A percentile compares a stretch with the other conserved stretches of the same genome.
These are phyloP conservation scores for Semnopithecus entellus DNA, from an alignment of 2,113 vertebrate species.

Conservation along the genomic window DNA sequence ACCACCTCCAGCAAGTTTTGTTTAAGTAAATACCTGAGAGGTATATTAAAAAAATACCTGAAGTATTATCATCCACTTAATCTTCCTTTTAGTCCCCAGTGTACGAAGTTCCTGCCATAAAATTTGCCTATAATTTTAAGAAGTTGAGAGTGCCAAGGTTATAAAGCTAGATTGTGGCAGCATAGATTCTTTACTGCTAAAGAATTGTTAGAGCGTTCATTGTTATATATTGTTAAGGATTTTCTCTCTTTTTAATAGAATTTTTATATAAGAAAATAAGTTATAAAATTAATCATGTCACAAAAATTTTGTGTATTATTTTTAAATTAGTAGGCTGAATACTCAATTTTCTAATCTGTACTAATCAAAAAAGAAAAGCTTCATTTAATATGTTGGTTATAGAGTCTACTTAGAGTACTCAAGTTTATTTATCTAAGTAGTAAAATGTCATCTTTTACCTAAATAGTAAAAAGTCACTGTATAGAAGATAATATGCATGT, in stretches of 20 bases:
- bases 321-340: neutral
- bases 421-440: neutral
- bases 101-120: neutral
- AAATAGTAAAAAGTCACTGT: neutral
- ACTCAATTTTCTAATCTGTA: neutral
- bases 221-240: neutral
- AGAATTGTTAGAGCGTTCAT: neutral
- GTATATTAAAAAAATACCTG: no score
- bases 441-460: neutral
- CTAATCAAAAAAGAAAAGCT: neutral
- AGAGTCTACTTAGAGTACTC: neutral
- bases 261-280: neutral
- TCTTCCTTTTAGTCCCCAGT: neutral
- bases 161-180: neutral
- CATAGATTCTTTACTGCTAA: neutral
- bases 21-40: neutral
- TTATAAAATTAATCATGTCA: neutral
- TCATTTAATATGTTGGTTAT: neutral
- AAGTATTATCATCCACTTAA: neutral
- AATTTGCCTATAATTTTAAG: neutral
- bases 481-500: neutral
- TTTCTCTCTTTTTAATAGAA: neutral
- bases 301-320: neutral
- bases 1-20: neutral
- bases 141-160: neutral